phyloP scores from a whole-genome alignment of 2,113 vertebrate species.

The Pardalotus punctatus region DNA sequence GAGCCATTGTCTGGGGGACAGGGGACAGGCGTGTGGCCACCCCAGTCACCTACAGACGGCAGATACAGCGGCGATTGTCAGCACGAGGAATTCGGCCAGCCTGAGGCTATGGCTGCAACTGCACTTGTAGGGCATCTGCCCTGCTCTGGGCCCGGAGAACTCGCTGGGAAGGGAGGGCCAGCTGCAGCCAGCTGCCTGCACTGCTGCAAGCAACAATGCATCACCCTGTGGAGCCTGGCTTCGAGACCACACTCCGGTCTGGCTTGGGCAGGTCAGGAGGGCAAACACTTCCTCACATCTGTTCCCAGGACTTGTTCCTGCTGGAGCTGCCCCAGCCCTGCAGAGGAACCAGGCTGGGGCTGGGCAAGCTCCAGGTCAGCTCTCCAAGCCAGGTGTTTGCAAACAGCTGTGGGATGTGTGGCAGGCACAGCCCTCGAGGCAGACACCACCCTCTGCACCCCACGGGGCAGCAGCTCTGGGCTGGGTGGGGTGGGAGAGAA shows the following conservation, averaged over 20 bases:
- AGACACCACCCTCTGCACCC: background rate
- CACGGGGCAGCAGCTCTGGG: background rate
- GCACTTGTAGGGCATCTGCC: background rate
- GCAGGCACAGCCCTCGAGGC: background rate
- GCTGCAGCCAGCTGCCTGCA: background rate
- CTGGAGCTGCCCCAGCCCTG: background rate
- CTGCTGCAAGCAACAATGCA: background rate
- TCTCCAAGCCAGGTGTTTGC: background rate
- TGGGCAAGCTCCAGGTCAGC: background rate
- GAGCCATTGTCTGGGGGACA: slow-evolving; percentile 13
- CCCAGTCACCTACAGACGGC: slow-evolving; percentile 12
- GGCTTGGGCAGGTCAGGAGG: background rate
- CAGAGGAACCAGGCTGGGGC: background rate
- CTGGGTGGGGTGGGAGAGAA: background rate
- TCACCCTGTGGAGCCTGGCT: too few species aligned
- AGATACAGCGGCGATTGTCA: background rate
- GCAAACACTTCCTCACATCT: background rate
- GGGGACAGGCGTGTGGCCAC: background rate
- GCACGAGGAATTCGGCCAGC: background rate
- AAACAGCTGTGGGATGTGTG: background rate
- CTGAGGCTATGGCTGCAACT: accelerated
- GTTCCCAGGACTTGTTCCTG: background rate
- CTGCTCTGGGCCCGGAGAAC: accelerated
- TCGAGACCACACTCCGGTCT: accelerated
- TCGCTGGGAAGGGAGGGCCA: accelerated